A percentile compares a stretch with the other conserved stretches of the same genome.
These are phyloP conservation scores for Clarias gariepinus DNA, from an alignment of 2,113 vertebrate genomes.

Conservation along the genomic window DNA sequence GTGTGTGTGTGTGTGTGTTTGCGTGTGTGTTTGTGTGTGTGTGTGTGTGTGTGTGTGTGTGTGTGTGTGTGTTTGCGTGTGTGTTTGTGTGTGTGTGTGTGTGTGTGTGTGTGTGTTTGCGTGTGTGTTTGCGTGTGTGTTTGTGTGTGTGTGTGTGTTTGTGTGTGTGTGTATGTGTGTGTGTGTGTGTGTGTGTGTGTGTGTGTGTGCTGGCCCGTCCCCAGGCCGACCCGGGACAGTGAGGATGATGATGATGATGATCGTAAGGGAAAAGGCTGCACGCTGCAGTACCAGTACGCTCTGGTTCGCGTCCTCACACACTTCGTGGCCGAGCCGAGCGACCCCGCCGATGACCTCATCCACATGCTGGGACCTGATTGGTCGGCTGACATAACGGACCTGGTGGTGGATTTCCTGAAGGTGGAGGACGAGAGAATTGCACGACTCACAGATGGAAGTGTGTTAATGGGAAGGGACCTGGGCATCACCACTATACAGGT, in stretches of 20 bases:
- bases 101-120: neutral
- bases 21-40: neutral
- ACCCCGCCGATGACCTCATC: constrained; percentile 77
- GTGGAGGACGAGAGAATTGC: constrained; percentile 88
- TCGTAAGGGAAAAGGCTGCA: constrained; percentile 86
- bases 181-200: neutral
- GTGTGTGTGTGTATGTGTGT: neutral
- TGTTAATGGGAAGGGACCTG: constrained; percentile 84
- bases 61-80: neutral
- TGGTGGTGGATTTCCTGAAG: constrained; percentile 89
- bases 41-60: constrained; percentile 10
- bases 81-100: neutral
- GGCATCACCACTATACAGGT: constrained; percentile 95
- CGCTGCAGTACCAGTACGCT: constrained; percentile 95
- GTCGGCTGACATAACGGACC: constrained; percentile 93
- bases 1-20: neutral
- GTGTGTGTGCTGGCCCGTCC: neutral
- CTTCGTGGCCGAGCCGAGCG: constrained; percentile 85
- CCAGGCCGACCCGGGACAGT: constrained; percentile 91
- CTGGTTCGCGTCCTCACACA: constrained; percentile 90
- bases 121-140: neutral
- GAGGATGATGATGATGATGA: constrained; percentile 97
- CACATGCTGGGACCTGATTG: constrained; percentile 91
- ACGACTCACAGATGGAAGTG: constrained; percentile 80
- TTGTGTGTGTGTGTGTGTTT: neutral